phyloP scores from a whole-genome alignment of 2,888 invertebrate genomes.

The Dynastes tityus region DNA sequence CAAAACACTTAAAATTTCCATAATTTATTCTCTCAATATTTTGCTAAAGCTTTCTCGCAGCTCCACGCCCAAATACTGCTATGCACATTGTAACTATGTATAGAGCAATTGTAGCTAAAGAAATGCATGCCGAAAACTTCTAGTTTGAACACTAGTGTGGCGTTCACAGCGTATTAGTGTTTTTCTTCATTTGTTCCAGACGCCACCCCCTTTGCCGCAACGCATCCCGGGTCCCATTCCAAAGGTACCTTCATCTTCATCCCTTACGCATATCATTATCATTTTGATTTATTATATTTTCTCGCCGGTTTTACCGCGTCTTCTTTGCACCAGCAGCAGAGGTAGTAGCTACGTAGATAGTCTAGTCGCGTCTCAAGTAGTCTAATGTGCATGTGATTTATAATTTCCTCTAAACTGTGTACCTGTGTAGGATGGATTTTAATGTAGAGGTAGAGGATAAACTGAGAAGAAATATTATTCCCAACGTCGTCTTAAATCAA shows the following conservation, averaged over 20 bases:
- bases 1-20: no score
- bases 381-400: constrained; percentile 54
- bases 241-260: constrained; percentile 66
- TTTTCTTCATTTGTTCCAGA: constrained; percentile 70
- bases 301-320: constrained; percentile 54
- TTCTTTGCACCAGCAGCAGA: constrained; percentile 52
- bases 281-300: constrained; percentile 60
- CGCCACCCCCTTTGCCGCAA: constrained; percentile 69
- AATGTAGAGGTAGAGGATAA: neutral
- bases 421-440: neutral
- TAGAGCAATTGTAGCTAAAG: constrained; percentile 3
- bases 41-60: no score
- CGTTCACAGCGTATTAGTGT: constrained; percentile 66
- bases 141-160: constrained; percentile 49
- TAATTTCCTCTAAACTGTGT: constrained; percentile 45
- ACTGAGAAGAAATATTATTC: neutral
- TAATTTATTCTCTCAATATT: no score
- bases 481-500: neutral
- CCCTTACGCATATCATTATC: constrained; percentile 60
- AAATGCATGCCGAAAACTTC: constrained; percentile 33
- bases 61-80: no score
- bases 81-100: no score
- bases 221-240: constrained; percentile 68
- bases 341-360: constrained; percentile 48
- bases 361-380: constrained; percentile 15